These are phyloP conservation scores for Macrosiphum euphorbiae DNA, from an alignment of 2,888 invertebrate species.

Conservation along the genomic window DNA sequence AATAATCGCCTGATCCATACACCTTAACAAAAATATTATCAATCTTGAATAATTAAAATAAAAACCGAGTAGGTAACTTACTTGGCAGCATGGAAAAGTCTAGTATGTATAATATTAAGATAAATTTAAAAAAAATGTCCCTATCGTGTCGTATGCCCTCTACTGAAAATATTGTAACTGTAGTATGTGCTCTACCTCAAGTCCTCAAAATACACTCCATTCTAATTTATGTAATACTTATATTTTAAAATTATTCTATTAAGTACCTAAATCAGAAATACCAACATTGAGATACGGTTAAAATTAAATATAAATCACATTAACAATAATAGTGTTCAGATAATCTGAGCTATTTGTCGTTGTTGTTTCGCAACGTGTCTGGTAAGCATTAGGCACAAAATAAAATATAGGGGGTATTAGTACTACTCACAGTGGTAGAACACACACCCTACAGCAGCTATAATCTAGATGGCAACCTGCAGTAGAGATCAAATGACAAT, in stretches of 20 bases:
- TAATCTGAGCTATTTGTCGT: neutral
- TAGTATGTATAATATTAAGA: constrained; percentile 70
- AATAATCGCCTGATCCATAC: constrained; percentile 87
- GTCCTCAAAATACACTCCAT: neutral
- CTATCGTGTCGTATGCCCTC: neutral
- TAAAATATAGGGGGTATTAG: neutral
- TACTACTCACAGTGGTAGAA: neutral
- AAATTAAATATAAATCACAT: neutral
- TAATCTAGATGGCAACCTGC: neutral
- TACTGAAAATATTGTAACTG: neutral
- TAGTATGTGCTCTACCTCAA: neutral
- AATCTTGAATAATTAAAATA: neutral
- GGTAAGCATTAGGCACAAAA: neutral
- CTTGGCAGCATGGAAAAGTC: constrained; percentile 93
- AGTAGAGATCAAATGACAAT: neutral
- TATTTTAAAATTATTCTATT: neutral
- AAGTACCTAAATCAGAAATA: neutral
- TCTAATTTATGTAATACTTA: neutral
- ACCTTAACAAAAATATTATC: constrained; percentile 70
- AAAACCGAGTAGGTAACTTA: constrained; percentile 71
- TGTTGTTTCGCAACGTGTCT: no score
- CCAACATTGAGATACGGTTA: neutral
- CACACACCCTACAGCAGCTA: neutral
- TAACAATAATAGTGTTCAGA: neutral
- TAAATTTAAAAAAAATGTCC: constrained; percentile 67